Evolutionary conservation across 2,113 vertebrate species (phyloP).

Genomic region (Thalassoma bifasciatum): DNA sequence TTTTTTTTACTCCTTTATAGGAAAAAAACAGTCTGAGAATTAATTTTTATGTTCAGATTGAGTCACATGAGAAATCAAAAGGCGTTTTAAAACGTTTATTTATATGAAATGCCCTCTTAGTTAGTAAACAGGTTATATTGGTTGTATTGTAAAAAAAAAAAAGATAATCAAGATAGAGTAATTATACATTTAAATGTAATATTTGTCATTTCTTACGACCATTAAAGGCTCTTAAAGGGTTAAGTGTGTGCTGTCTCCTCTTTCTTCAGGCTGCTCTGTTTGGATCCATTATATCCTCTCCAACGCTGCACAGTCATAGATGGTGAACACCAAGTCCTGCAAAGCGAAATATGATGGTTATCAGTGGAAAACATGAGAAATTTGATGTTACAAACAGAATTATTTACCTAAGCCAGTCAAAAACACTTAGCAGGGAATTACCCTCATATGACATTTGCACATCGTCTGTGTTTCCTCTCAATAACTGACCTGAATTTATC

Average conservation of each 20-base stretch:
- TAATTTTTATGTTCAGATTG: no score
- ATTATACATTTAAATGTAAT: background rate
- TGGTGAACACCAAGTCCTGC: constrained; percentile 74
- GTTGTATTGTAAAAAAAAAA: constrained; percentile 2
- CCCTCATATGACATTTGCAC: background rate
- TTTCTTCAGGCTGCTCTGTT: no score
- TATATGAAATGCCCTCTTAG: background rate
- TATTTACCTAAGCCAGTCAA: background rate
- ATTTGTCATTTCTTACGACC: background rate
- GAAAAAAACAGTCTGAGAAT: no score
- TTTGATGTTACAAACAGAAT: background rate
- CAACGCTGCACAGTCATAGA: constrained; percentile 67
- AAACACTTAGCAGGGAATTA: background rate
- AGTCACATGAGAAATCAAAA: background rate
- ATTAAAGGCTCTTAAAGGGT: background rate
- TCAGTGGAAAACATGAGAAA: background rate
- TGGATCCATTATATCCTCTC: constrained; percentile 29
- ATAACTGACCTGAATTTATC: background rate
- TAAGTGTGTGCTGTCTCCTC: no score
- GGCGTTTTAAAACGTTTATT: background rate
- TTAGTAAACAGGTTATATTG: background rate
- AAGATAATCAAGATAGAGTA: background rate
- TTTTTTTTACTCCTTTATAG: no score
- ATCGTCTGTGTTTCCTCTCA: background rate
- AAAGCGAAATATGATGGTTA: background rate